Evolutionary conservation across 2,113 vertebrate species (phyloP).

Genomic region (Haemorhous mexicanus): DNA sequence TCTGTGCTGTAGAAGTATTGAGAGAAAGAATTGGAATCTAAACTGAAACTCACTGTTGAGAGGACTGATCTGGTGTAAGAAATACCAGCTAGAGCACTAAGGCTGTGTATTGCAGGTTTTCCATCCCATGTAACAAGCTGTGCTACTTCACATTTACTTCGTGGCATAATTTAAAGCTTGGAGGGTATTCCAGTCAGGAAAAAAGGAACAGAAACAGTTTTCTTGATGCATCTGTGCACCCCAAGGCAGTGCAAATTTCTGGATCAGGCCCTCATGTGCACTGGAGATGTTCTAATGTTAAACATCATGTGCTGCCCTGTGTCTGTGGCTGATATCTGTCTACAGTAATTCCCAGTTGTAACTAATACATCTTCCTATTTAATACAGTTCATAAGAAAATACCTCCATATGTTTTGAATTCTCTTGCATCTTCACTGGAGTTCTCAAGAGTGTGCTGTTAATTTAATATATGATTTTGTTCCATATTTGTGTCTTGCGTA

Average conservation of each 20-base stretch:
- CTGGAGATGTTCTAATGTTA: background rate
- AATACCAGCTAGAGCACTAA: background rate
- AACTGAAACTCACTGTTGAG: background rate
- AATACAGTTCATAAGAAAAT: background rate
- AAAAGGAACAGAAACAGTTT: background rate
- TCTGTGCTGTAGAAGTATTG: background rate
- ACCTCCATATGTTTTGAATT: slow-evolving; percentile 19
- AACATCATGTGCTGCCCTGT: background rate
- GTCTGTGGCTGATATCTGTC: background rate
- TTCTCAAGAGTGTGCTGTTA: background rate
- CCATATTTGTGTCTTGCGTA: background rate
- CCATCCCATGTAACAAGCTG: background rate
- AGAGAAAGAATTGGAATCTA: background rate
- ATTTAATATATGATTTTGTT: background rate
- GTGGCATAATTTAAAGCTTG: background rate
- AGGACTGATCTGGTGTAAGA: background rate
- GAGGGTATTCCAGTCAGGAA: background rate
- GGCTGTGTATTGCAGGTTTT: background rate
- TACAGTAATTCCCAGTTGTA: background rate
- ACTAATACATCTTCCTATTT: background rate
- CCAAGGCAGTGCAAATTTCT: background rate
- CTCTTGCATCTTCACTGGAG: background rate
- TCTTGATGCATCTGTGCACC: background rate
- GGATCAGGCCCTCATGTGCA: background rate
- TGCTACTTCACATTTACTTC: background rate